A percentile compares a stretch with the other conserved stretches of the same genome.
Conservation (phyloP, 2,113 vertebrate genomes). For the Pimephales promelas region DNA sequence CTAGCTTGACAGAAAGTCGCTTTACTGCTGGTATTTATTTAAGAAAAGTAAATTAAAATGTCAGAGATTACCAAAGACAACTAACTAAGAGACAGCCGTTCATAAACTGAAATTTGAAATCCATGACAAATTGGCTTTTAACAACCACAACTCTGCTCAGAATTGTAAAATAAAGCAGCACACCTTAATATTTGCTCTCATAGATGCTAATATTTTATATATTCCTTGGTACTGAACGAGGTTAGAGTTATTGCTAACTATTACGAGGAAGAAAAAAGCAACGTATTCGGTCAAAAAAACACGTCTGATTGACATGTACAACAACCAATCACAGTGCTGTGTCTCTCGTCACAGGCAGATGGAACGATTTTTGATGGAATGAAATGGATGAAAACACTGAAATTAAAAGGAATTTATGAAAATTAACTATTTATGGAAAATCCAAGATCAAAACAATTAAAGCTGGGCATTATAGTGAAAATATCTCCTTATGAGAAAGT, state of each 20-base stretch:
- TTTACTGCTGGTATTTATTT: conserved; percentile 1
- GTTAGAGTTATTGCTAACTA: neutral
- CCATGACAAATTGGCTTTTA: neutral
- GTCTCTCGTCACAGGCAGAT: neutral
- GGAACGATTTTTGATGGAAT: neutral
- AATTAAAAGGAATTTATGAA: neutral
- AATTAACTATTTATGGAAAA: neutral
- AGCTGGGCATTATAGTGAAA: neutral
- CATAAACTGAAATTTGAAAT: neutral
- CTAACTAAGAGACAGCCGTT: neutral
- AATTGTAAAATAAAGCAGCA: neutral
- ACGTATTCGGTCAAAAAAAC: neutral
- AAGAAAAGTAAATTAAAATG: neutral
- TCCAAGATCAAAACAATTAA: neutral
- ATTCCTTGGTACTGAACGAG: neutral
- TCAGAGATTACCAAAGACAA: neutral
- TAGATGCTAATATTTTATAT: conserved; percentile 3
- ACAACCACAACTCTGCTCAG: neutral
- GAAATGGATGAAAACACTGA: neutral
- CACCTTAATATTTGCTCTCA: neutral
- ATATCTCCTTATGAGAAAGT: neutral
- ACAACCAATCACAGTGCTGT: neutral
- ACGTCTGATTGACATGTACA: neutral
- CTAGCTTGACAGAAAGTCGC: neutral
- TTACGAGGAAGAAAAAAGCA: neutral